Evolutionary conservation across 2,888 invertebrate genomes (phyloP).

Genomic region (Notodonta dromedarius): DNA sequence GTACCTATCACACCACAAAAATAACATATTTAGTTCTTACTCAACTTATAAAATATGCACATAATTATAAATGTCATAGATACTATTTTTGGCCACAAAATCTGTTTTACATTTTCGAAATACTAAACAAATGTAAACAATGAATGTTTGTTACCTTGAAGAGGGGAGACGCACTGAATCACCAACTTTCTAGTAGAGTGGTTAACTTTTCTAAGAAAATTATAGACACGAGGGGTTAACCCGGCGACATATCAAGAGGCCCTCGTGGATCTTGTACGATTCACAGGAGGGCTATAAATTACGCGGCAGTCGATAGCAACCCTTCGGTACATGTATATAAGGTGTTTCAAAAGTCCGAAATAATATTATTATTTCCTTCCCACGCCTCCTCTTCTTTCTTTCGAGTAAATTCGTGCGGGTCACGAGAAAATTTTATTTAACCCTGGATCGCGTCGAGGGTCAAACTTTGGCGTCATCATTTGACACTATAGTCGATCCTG

Average conservation of each 20-base stretch:
- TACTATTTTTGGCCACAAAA: conserved; percentile 13
- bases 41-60: conserved; percentile 3
- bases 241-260: conserved; percentile 71
- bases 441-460: no score
- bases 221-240: conserved; percentile 70
- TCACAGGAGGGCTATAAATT: conserved; percentile 70
- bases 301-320: conserved; percentile 63
- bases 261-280: conserved; percentile 58
- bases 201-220: conserved; percentile 59
- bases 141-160: conserved; percentile 32
- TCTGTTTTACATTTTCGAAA: conserved; percentile 16
- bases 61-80: conserved; percentile 25
- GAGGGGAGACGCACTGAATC: conserved; percentile 26
- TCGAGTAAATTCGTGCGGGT: no score
- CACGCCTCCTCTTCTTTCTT: no score
- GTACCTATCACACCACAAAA: conserved; percentile 14
- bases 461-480: no score
- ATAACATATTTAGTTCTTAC: no score
- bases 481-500: no score
- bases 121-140: conserved; percentile 29
- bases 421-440: no score
- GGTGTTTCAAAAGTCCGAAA: no score
- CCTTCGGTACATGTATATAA: conserved; percentile 45
- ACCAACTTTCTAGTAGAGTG: conserved; percentile 42
- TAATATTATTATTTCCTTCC: no score